A percentile compares a stretch with the other conserved stretches of the same genome.
Evolutionary conservation across 2,888 invertebrate species (phyloP).

Genomic region (Drosophila macrothrix): DNA sequence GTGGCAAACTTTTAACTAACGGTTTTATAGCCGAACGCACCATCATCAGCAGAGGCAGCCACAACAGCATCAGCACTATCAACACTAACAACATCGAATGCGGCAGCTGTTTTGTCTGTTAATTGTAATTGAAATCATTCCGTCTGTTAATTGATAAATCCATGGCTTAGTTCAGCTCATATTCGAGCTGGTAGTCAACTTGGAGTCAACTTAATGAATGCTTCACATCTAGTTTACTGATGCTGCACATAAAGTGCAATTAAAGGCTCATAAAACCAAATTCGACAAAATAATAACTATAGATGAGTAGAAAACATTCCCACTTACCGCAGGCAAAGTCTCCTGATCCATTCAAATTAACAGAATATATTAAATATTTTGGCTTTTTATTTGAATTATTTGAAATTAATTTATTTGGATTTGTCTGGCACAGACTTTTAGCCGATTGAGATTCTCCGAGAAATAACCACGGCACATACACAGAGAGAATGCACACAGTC

Average conservation of each 20-base stretch:
- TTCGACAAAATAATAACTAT: conserved; percentile 46
- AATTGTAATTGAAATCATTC: conserved; percentile 73
- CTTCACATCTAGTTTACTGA: conserved; percentile 46
- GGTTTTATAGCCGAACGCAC: conserved; percentile 67
- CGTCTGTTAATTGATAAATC: conserved; percentile 70
- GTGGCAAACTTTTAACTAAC: conserved; percentile 73
- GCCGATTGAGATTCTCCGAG: conserved; percentile 24
- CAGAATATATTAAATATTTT: conserved; percentile 31
- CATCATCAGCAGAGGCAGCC: conserved; percentile 22
- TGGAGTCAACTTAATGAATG: conserved; percentile 34
- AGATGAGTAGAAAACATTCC: conserved; percentile 42
- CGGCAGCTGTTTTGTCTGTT: conserved; percentile 59
- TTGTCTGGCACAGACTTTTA: conserved; percentile 40
- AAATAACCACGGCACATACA: conserved; percentile 15
- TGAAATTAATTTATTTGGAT: conserved; percentile 40
- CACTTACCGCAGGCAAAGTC: conserved; percentile 43
- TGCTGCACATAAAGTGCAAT: conserved; percentile 73
- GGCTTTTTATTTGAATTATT: conserved; percentile 10
- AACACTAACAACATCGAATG: conserved; percentile 19
- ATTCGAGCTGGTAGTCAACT: conserved; percentile 31
- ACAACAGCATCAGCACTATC: conserved; percentile 21
- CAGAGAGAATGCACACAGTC: conserved; percentile 29
- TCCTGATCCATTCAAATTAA: conserved; percentile 28
- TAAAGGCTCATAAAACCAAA: conserved; percentile 61
- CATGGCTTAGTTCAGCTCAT: conserved; percentile 17